Conservation (phyloP, 2,113 vertebrate species). For the Mesembrinibis cayennensis region DNA sequence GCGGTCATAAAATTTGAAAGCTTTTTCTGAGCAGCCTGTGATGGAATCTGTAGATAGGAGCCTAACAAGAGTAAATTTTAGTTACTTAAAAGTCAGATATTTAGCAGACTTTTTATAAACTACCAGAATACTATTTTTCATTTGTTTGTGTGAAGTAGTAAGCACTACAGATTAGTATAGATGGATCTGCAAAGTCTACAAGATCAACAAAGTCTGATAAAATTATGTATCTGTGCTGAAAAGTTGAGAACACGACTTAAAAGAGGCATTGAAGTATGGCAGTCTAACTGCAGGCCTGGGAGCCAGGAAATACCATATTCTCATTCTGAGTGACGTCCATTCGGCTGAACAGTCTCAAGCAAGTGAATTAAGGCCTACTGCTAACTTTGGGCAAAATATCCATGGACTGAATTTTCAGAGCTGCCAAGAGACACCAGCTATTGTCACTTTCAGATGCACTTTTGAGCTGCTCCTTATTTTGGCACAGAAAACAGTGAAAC, state of each 20-base stretch:
- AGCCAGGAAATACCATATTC: neutral
- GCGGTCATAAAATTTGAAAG: conserved; percentile 71
- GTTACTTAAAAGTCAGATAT: neutral
- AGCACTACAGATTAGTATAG: neutral
- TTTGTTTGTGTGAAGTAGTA: neutral
- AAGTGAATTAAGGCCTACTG: neutral
- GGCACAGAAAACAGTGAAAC: neutral
- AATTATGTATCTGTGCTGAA: neutral
- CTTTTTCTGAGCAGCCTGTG: conserved; percentile 53
- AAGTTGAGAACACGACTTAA: neutral
- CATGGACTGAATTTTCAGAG: neutral
- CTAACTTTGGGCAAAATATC: neutral
- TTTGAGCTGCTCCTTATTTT: neutral
- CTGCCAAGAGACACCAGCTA: neutral
- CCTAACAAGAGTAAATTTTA: conserved; percentile 25
- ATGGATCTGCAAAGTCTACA: neutral
- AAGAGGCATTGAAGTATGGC: neutral
- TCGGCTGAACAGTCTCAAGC: neutral
- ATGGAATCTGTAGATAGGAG: conserved; percentile 56
- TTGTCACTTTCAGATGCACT: neutral
- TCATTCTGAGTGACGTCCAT: neutral
- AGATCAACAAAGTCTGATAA: neutral
- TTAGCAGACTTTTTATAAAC: neutral
- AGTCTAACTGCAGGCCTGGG: neutral
- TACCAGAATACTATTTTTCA: neutral